Evolutionary conservation across 2,113 vertebrate genomes (phyloP).

Genomic region (Microcebus jonahi): DNA sequence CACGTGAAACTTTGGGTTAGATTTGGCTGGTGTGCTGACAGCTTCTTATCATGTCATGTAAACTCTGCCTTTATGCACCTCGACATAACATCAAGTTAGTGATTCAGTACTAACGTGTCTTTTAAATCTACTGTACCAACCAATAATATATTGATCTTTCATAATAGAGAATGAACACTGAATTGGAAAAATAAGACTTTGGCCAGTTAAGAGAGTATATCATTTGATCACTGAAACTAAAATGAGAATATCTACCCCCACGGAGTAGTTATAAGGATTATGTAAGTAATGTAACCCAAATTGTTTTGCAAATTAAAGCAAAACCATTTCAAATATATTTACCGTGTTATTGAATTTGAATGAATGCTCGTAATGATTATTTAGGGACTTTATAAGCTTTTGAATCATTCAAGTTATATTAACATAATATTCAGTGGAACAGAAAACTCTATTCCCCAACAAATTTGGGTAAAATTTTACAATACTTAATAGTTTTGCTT

Average conservation of each 20-base stretch:
- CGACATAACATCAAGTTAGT: not conserved
- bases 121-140: not conserved
- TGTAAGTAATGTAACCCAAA: not conserved
- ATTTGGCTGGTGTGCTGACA: not conserved
- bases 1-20: not conserved
- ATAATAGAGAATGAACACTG: not conserved
- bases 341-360: not conserved
- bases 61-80: not conserved
- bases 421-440: not conserved
- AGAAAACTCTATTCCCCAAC: not conserved
- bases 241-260: not conserved
- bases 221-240: slow-evolving; percentile 5
- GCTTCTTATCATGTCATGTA: not conserved
- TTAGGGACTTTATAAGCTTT: not conserved
- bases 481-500: not conserved
- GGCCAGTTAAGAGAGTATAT: not conserved
- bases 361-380: not conserved
- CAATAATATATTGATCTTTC: not conserved
- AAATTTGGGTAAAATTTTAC: not conserved
- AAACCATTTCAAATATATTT: not conserved
- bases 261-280: not conserved
- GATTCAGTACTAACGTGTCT: not conserved
- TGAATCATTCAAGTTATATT: not conserved
- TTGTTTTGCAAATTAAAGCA: not conserved
- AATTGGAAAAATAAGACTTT: not conserved